Conservation (phyloP, 2,797 vertebrate species). For the Ataeniobius toweri region DNA sequence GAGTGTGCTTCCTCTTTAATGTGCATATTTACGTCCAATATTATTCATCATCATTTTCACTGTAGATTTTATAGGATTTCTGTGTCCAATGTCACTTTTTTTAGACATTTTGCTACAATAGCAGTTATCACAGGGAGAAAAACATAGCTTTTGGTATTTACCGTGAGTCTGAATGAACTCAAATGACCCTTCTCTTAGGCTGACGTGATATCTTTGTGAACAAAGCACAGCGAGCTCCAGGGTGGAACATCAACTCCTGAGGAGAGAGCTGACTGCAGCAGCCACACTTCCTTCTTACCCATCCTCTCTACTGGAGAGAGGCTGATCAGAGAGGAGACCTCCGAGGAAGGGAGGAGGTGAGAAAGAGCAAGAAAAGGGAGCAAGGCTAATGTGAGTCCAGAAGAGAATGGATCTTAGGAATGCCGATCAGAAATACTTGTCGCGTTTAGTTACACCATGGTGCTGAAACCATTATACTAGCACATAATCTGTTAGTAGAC, state of each 20-base stretch:
- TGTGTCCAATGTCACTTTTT: constrained; percentile 29
- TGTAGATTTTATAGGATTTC: constrained; percentile 25
- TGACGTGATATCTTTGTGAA: constrained; percentile 51
- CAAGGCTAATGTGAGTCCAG: constrained; percentile 45
- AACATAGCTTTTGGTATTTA: constrained; percentile 15
- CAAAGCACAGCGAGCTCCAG: constrained; percentile 38
- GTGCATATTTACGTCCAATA: constrained; percentile 11
- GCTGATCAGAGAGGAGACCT: constrained; percentile 2
- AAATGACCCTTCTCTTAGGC: constrained; percentile 45
- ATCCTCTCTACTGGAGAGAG: constrained; percentile 15
- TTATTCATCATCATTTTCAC: constrained; percentile 1
- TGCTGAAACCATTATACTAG: background rate
- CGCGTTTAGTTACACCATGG: constrained; percentile 2
- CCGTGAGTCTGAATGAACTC: constrained; percentile 18
- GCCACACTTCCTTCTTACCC: constrained; percentile 29
- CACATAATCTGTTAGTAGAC: background rate
- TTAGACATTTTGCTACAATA: constrained; percentile 33
- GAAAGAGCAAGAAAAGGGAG: constrained; percentile 15
- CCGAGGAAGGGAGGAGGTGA: constrained; percentile 20
- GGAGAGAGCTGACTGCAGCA: constrained; percentile 48
- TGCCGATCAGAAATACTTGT: constrained; percentile 27
- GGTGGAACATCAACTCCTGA: constrained; percentile 50
- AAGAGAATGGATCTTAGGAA: constrained; percentile 33
- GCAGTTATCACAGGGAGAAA: constrained; percentile 23
- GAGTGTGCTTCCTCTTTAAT: background rate